Base-by-base conservation (phyloP, 2,113 vertebrate genomes). In the Zingel zingel region DNA sequence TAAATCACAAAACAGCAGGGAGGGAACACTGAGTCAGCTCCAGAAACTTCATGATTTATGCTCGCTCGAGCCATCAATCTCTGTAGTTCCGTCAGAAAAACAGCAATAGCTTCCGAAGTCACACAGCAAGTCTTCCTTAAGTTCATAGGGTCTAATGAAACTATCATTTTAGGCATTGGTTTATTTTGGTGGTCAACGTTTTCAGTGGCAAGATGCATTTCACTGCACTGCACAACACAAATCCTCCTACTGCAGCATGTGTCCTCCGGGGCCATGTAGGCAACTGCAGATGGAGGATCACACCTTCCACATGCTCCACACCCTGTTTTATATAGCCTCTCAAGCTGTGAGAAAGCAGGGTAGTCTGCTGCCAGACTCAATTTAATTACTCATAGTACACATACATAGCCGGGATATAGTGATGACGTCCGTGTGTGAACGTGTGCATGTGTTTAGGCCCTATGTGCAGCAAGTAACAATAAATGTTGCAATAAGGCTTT, bases 401-500 rank as follows among this genome's bases (percentile, higher is more conserved):
- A 88, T 89, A 90, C 81, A 25, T 93, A 88, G 87, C 81, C 63
- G 18, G 58, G 45, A 59, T 53, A 64, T n/a, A 43, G 50, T 39
- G 59, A 15, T 68, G 30, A 74, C 47, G 62, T 58, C 76, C n/a
- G 4, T 2, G 45, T 77, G 66, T 76, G 33, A 39, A 51, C 51
- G 21, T 65, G 25, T 64, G 39, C 54, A 81, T 3, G 6, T 66
- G 62, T 73, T 15, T 5, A 30, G 16, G 13, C 47, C 30, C 19
- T 15, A 21, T 77, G 50, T 73, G n/a, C 64, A 53, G 65, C 14
- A 12, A 61, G 16, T 12, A 63, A 74, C 88, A 82, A 93, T 88
- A 92, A 92, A 94, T 93, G 91, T 77, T 89, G 73, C 86, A 91
- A 87, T 63, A 86, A 77, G 72, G 30, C 67, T 88, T 93, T 86